Evolutionary conservation across 1,140 invertebrate species (phyloP).

Genomic region (Plectus sambesii): DNA sequence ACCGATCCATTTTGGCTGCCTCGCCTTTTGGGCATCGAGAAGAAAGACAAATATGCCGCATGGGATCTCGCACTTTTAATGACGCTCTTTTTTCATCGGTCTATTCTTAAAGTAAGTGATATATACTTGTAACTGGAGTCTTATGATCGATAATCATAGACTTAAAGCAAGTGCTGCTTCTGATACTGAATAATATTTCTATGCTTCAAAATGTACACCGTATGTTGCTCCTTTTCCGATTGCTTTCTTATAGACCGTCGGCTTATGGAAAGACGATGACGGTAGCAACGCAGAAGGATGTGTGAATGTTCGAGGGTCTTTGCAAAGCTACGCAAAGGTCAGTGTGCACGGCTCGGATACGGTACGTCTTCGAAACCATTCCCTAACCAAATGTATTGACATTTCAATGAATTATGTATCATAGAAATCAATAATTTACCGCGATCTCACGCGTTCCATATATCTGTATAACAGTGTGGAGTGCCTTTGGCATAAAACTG

Average conservation of each 20-base stretch:
- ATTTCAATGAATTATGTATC: no score
- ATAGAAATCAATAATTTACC: no score
- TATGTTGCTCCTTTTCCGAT: not conserved
- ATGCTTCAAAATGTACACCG: constrained; percentile 1
- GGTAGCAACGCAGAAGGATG: constrained; percentile 19
- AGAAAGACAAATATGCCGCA: constrained; percentile 64
- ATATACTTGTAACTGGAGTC: not conserved
- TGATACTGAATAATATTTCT: constrained; percentile 3
- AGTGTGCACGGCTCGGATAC: no score
- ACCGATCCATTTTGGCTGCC: constrained; percentile 57
- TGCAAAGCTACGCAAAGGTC: no score
- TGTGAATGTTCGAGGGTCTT: no score
- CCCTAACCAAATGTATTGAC: no score
- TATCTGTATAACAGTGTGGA: no score
- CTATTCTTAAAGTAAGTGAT: constrained; percentile 50
- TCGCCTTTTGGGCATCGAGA: constrained; percentile 77
- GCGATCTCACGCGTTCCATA: no score
- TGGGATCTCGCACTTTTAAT: constrained; percentile 81
- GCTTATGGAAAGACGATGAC: constrained; percentile 72
- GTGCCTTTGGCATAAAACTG: no score
- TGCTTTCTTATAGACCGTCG: constrained; percentile 61
- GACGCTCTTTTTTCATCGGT: constrained; percentile 87
- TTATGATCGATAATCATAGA: no score
- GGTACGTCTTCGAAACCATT: no score
- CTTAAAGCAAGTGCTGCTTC: no score